These are phyloP conservation scores for Diaprepes abbreviatus DNA, from an alignment of 2,888 invertebrate genomes.

Conservation along the genomic window DNA sequence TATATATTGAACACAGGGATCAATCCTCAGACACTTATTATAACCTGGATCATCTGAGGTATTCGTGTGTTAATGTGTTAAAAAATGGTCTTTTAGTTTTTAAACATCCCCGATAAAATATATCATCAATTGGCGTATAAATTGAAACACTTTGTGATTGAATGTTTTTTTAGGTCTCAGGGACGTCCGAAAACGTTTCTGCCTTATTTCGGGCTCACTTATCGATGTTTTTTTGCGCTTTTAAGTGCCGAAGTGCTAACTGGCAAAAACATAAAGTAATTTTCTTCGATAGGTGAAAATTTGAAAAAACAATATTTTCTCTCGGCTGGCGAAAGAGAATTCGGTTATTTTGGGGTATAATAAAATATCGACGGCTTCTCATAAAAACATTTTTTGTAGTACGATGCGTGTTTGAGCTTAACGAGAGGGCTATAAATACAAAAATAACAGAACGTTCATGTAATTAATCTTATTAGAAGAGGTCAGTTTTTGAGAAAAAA, in stretches of 20 bases:
- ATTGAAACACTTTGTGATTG: conserved; percentile 4
- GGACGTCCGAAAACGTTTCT: conserved; percentile 9
- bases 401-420: too few relatives aligned
- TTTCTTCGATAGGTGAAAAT: conserved; percentile 12
- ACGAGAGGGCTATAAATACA: too few relatives aligned
- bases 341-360: not conserved
- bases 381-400: not conserved
- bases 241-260: conserved; percentile 13
- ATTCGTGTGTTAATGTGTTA: too few relatives aligned
- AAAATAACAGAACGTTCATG: too few relatives aligned
- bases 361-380: not conserved
- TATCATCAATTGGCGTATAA: not conserved
- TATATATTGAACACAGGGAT: too few relatives aligned
- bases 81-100: too few relatives aligned
- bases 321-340: not conserved
- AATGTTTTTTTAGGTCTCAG: not conserved
- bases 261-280: conserved; percentile 11
- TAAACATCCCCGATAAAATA: not conserved
- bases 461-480: too few relatives aligned
- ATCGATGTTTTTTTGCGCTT: not conserved
- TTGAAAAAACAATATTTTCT: conserved; percentile 3
- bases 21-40: too few relatives aligned
- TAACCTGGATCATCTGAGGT: too few relatives aligned
- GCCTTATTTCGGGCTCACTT: conserved; percentile 1
- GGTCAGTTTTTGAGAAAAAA: too few relatives aligned